Evolutionary conservation across 1,140 invertebrate genomes (phyloP), one percentile per base, ranked within the genome.

Genomic region (Drosophila sturtevanti): DNA sequence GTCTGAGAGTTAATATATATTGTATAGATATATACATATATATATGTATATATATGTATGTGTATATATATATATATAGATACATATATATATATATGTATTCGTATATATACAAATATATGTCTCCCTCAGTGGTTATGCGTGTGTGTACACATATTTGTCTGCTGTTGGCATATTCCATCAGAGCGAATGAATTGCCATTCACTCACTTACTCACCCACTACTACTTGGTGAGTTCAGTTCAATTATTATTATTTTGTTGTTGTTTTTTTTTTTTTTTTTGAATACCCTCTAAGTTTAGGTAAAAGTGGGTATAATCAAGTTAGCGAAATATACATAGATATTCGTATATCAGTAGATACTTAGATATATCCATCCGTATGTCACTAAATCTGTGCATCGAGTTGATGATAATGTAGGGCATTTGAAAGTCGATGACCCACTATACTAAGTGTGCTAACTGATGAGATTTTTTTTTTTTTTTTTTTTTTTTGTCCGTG

Each of bases 111-210:
- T 16, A 55, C 14, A 2, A 27, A 1, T 4, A 10, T 9, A n/a
- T 4, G 27, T 7, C 27, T 31, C 27, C 27, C 27, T 31, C 27
- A 6, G 27, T 31, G 27, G 24, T 31, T 31, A 6, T 31, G 54
- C 18, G 54, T 35, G 54, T 31, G 54, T 34, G 27, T 35, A 31
- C 27, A 31, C 27, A 31, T 31, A 31, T 31, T 7, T 56, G 31
- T 35, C 54, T 56, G 27, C 18, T 56, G 54, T 34, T 34, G 54
- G 54, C 54, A 56, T 56, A 56, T 56, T 35, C 54, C 54, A 56
- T 56, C 54, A 56, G 27, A 56, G 54, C n/a, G 41, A 35, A 56
- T 56, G 54, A 56, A 56, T 56, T 56, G 54, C 14, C 27, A 56
- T 56, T 56, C 54, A 35, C 18, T 56, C 54, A 56, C 6, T 27